Evolutionary conservation across 2,888 invertebrate genomes (phyloP), one percentile per base, ranked within the genome.

Genomic region (Hyposoter dolosus): DNA sequence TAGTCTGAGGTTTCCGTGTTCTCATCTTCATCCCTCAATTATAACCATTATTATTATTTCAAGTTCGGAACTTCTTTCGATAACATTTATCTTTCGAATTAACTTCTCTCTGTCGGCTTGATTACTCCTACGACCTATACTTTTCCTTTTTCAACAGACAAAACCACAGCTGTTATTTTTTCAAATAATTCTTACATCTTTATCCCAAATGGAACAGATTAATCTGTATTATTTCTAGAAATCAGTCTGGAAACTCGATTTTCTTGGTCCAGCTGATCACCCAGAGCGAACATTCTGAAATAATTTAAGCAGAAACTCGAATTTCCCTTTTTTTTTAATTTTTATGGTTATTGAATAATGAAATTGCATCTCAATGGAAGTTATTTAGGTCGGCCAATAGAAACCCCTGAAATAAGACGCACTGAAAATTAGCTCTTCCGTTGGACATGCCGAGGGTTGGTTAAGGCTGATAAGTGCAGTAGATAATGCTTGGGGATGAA

Each of bases 381-480:
- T 28, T 50, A 72, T 56, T 28, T n/a, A 47, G 56, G 47, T 72
- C 68, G 47, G 45, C 50, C 43, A 43, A 32, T 72, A 43, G n/a
- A 75, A 80, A 71, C 53, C 9, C 19, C 35, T n/a, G n/a, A n/a
- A n/a, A 23, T 53, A 23, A 69, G 45, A 17, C 76, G 68, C n/a
- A n/a, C 72, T 32, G 47, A 19, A 28, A 35, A 45, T 72, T 35
- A 72, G 71, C 71, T 23, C 65, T 35, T 40, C 9, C 63, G 81
- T 47, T 65, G 75, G 68, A 50, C 50, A 50, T 78, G 32, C 35
- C 47, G 32, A 53, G 68, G 43, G 56, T 32, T 35, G 81, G 75
- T 85, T 79, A 79, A 83, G 79, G 78, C 71, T 82, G 83, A 82
- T 82, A 82, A 79, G 78, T 82, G 79, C 66, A 35, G 72, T 69